Evolutionary conservation across 2,888 invertebrate species (phyloP), one percentile per base, ranked within the genome.

Genomic region (Zaprionus lineosus): DNA sequence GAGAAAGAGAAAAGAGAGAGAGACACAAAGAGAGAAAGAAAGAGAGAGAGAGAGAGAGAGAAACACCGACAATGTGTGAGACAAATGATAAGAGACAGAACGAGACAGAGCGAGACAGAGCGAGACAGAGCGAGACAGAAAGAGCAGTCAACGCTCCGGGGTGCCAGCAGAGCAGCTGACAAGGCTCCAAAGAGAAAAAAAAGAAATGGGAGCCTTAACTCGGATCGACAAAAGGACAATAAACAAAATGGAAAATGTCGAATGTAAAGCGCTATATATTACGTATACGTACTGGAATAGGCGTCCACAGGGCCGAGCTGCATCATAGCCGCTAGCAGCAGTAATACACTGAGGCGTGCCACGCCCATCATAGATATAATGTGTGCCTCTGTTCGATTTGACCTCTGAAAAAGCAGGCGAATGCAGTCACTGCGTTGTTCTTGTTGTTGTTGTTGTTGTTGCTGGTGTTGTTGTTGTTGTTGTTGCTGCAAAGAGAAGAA

Each of bases 241-340:
- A 55, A 28, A 56, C 36, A 50, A 52, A 43, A n/a, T n/a, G n/a
- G n/a, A n/a, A 21, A 3, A 24, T 5, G 36, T 33, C 16, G 31
- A 12, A 16, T 34, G 21, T 14, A 39, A 24, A n/a, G 4, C 11
- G 18, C 3, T 15, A 63, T 7, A n/a, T 43, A 67, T 64, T 57
- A 63, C 58, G 62, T 65, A 68, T 84, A 89, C 89, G 82, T 89
- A 89, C 89, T 89, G 76, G 89, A 89, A 67, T 88, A 89, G 37
- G 88, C 88, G 56, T 88, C 87, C 76, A 88, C 88, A 60, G 75
- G 77, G 60, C 75, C 81, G 9, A 88, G 65, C 64, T 86, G 72
- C 52, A 88, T 62, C 58, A 87, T 19, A 40, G 71, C 73, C 46
- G 53, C 62, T 9, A 65, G 43, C 39, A 65, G 29, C 46, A 67